Conservation (phyloP, 2,113 vertebrate genomes). For the Tachycineta bicolor region DNA sequence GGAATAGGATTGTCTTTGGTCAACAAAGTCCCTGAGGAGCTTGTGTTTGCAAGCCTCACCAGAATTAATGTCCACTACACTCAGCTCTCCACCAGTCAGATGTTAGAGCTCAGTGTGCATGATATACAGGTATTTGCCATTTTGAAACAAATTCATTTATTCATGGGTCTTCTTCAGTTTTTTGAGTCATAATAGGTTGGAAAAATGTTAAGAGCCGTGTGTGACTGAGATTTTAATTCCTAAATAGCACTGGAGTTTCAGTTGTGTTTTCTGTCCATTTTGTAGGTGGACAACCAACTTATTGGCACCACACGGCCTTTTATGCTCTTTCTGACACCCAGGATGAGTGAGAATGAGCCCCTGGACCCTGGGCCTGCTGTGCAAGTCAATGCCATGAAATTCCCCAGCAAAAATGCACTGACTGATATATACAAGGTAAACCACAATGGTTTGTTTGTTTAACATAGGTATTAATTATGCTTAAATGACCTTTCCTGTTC, state of each 20-base stretch:
- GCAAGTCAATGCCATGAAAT: conserved; percentile 91
- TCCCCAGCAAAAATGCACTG: conserved; percentile 90
- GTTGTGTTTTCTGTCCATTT: neutral
- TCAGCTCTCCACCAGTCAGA: conserved; percentile 81
- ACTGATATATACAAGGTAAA: conserved; percentile 96
- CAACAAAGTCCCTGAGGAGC: conserved; percentile 94
- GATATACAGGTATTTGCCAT: conserved; percentile 85
- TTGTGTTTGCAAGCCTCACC: conserved; percentile 87
- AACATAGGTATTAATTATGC: neutral
- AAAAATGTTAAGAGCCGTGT: neutral
- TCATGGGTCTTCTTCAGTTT: neutral
- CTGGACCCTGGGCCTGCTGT: conserved; percentile 84
- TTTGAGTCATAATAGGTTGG: neutral
- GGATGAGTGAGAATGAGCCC: conserved; percentile 75
- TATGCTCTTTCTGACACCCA: conserved; percentile 88
- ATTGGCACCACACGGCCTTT: conserved; percentile 91
- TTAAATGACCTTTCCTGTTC: neutral
- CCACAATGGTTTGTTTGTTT: neutral
- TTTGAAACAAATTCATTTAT: neutral
- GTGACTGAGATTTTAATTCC: neutral
- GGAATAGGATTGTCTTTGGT: conserved; percentile 93
- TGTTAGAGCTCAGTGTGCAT: conserved; percentile 90
- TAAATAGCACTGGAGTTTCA: neutral
- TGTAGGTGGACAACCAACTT: conserved; percentile 95
- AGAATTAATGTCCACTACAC: conserved; percentile 91